A percentile compares a stretch with the other conserved stretches of the same genome.
Conservation (phyloP, 2,113 vertebrate species). For the Lipophrys pholis region DNA sequence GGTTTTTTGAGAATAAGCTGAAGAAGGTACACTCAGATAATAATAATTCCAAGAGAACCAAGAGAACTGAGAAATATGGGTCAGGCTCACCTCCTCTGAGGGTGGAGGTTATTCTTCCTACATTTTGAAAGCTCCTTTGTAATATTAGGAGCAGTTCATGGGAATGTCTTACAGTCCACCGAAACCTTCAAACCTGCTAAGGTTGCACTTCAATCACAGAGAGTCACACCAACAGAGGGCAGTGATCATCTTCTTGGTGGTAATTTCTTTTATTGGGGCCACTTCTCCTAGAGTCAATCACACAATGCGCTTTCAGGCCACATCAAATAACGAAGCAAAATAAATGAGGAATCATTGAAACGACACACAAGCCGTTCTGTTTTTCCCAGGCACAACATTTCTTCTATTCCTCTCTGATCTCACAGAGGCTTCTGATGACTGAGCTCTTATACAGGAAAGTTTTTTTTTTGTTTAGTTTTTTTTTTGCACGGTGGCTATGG, state of each 20-base stretch:
- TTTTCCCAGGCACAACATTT: background rate
- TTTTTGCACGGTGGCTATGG: slow-evolving; percentile 26
- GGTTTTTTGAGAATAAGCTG: too few relatives aligned
- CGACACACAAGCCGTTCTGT: background rate
- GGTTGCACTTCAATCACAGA: too few relatives aligned
- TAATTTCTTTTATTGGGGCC: background rate
- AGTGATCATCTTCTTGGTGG: background rate
- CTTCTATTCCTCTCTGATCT: background rate
- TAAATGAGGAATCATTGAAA: background rate
- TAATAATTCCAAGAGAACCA: too few relatives aligned
- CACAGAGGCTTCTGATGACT: slow-evolving; percentile 12
- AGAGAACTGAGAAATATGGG: too few relatives aligned
- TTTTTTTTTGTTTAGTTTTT: slow-evolving; percentile 1
- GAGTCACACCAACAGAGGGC: background rate
- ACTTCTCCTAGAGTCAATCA: background rate
- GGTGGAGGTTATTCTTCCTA: too few relatives aligned
- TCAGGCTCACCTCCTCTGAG: too few relatives aligned
- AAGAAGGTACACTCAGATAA: too few relatives aligned
- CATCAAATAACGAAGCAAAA: background rate
- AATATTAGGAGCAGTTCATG: too few relatives aligned
- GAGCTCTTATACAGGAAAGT: background rate
- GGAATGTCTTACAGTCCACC: too few relatives aligned
- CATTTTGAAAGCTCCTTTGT: too few relatives aligned
- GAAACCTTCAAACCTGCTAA: too few relatives aligned
- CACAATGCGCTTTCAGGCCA: background rate